Evolutionary conservation across 2,888 invertebrate genomes (phyloP).

Genomic region (Fragum fragum): DNA sequence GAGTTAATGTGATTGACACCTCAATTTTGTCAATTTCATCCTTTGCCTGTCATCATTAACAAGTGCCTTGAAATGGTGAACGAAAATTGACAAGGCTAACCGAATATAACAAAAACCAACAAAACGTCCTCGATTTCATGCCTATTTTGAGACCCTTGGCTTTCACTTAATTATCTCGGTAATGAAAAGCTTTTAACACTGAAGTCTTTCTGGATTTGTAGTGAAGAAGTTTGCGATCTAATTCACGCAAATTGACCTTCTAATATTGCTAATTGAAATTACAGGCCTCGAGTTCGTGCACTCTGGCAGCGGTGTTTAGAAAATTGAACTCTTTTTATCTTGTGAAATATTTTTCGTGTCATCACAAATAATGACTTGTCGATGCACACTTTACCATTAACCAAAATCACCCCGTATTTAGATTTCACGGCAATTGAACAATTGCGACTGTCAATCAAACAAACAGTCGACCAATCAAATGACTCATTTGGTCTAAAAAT

Average conservation of each 20-base stretch:
- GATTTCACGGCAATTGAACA: no score
- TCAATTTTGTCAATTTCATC: constrained; percentile 59
- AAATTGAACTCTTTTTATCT: constrained; percentile 28
- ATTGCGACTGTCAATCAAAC: no score
- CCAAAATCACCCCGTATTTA: no score
- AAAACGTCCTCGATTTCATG: constrained; percentile 65
- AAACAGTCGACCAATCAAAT: no score
- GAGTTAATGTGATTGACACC: constrained; percentile 58
- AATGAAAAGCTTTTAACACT: constrained; percentile 63
- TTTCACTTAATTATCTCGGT: constrained; percentile 55
- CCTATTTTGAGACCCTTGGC: constrained; percentile 62
- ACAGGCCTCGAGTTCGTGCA: constrained; percentile 50
- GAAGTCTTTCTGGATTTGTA: constrained; percentile 40
- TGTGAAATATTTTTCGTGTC: neutral
- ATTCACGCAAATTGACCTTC: constrained; percentile 67
- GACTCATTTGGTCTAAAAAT: no score
- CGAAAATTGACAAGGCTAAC: constrained; percentile 55
- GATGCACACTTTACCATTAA: neutral
- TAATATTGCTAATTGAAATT: constrained; percentile 67
- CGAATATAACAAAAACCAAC: constrained; percentile 55
- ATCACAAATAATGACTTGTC: neutral
- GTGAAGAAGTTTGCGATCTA: constrained; percentile 47
- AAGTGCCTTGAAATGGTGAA: constrained; percentile 33
- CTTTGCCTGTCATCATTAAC: constrained; percentile 51
- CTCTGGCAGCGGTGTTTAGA: constrained; percentile 54